A percentile compares a stretch with the other conserved stretches of the same genome.
These are phyloP conservation scores for Sycobia sp. DNA, from an alignment of 1,140 invertebrate species.

Conservation along the genomic window DNA sequence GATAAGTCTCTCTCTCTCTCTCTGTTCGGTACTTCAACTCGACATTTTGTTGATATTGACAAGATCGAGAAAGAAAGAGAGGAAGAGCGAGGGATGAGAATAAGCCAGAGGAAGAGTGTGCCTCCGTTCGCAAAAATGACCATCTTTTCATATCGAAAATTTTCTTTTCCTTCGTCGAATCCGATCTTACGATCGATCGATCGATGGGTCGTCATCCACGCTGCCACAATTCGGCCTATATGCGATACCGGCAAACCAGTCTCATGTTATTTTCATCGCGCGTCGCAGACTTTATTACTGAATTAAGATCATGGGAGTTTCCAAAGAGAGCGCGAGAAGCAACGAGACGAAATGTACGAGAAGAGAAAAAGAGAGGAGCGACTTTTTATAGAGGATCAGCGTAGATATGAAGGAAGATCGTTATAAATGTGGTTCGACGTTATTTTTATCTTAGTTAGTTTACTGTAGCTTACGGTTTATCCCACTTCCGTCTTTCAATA, in stretches of 20 bases:
- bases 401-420: conserved; percentile 2
- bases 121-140: background rate
- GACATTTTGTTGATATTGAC: too few species aligned
- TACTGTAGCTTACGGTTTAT: too few species aligned
- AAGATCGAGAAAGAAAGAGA: background rate
- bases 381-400: too few species aligned
- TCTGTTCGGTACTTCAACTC: too few species aligned
- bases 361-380: background rate
- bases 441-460: background rate
- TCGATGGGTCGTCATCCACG: background rate
- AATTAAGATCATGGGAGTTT: conserved; percentile 22
- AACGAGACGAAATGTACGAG: background rate
- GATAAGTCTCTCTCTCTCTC: too few species aligned
- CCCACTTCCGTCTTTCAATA: too few species aligned
- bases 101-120: background rate
- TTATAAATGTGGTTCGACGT: conserved; percentile 5
- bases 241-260: background rate
- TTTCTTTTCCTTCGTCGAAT: conserved; percentile 28
- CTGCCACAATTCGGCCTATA: background rate
- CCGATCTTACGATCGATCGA: conserved; percentile 20
- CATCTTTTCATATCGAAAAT: conserved; percentile 22
- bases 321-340: background rate
- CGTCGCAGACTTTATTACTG: conserved; percentile 21
- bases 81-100: background rate
- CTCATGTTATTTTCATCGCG: conserved; percentile 27